Conservation (phyloP, 2,797 vertebrate species). For the Manis pentadactyla region DNA sequence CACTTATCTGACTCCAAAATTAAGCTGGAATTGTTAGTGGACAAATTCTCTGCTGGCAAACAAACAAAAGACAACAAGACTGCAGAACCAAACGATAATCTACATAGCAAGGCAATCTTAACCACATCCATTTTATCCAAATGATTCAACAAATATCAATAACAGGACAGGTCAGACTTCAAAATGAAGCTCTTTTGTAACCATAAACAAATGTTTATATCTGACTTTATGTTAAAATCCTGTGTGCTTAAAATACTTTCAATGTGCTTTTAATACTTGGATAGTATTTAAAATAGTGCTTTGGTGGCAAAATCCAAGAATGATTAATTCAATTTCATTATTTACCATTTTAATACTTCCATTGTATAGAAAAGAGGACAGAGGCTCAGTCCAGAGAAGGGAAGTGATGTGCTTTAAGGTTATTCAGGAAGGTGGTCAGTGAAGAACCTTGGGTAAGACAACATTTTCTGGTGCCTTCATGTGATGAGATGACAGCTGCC, state of each 20-base stretch:
- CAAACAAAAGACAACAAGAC: conserved; percentile 58
- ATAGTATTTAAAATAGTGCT: conserved; percentile 25
- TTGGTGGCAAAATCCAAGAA: conserved; percentile 50
- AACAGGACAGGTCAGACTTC: not conserved
- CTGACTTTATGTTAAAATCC: conserved; percentile 55
- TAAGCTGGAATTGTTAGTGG: conserved; percentile 41
- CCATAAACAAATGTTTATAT: conserved; percentile 45
- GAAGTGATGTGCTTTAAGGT: not conserved
- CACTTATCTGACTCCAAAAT: conserved; percentile 66
- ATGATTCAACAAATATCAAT: conserved; percentile 41
- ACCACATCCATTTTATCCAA: conserved; percentile 60
- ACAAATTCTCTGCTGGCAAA: conserved; percentile 48
- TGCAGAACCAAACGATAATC: conserved; percentile 60
- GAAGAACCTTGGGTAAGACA: not conserved
- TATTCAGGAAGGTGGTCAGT: not conserved
- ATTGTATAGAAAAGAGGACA: not conserved
- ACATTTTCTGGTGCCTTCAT: not conserved
- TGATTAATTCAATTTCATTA: conserved; percentile 14
- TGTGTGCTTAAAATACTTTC: not conserved
- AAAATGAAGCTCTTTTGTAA: conserved; percentile 33
- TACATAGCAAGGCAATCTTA: conserved; percentile 37
- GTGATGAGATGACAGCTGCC: not conserved
- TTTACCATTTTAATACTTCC: conserved; percentile 21
- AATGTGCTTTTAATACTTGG: too few relatives aligned
- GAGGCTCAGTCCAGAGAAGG: not conserved